Conservation (phyloP, 2,113 vertebrate genomes). For the Embiotoca jacksoni region DNA sequence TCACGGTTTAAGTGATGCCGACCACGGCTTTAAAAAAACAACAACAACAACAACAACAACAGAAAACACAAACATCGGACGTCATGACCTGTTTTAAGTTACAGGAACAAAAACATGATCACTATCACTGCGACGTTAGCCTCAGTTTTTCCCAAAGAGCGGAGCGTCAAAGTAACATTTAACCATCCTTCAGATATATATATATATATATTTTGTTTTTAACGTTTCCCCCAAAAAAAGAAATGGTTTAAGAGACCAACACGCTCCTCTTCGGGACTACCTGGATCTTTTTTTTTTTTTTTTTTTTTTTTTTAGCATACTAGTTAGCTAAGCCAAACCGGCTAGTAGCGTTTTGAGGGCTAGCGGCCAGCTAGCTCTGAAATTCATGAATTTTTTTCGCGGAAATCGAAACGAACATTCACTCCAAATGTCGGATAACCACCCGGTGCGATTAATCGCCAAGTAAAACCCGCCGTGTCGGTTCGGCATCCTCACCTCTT, state of each 20-base stretch:
- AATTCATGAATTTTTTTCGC: conserved; percentile 38
- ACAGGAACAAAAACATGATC: conserved; percentile 58
- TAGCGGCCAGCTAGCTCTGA: conserved; percentile 63
- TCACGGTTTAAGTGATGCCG: conserved; percentile 3
- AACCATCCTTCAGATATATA: not conserved
- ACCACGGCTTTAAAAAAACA: not conserved
- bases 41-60: not conserved
- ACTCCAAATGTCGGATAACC: conserved; percentile 20
- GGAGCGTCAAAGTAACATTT: not conserved
- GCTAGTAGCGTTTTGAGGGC: conserved; percentile 43
- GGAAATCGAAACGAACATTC: conserved; percentile 52
- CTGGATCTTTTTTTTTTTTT: conserved; percentile 54
- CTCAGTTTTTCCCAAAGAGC: not conserved
- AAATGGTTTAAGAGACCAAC: conserved; percentile 24
- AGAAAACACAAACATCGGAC: conserved; percentile 59
- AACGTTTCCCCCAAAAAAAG: not conserved
- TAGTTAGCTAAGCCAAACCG: conserved; percentile 45
- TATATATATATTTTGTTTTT: too few relatives aligned
- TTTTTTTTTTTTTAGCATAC: conserved; percentile 52
- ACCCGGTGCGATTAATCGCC: not conserved
- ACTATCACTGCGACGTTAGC: not conserved
- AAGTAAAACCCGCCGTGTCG: not conserved
- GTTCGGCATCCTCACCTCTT: conserved; percentile 83
- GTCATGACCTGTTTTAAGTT: conserved; percentile 58
- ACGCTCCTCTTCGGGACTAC: conserved; percentile 52